These are phyloP conservation scores for Melitaea cinxia DNA, from an alignment of 1,140 invertebrate species.

Conservation along the genomic window DNA sequence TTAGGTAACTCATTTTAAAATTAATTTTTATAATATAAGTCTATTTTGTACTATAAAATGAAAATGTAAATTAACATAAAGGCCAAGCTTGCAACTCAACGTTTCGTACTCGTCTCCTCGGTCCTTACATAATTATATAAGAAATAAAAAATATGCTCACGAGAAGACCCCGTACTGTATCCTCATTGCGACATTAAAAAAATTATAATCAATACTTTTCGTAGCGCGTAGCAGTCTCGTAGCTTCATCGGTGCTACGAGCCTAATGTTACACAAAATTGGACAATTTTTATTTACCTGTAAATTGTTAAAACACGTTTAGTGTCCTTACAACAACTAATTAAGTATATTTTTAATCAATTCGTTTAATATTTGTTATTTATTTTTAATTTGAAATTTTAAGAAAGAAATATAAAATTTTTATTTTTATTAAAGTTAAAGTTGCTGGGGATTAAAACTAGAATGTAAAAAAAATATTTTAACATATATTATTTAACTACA, in stretches of 20 bases:
- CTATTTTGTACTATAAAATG: no score
- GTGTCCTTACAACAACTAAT: neutral
- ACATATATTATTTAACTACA: neutral
- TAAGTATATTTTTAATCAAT: neutral
- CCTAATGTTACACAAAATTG: constrained; percentile 43
- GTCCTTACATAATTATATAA: no score
- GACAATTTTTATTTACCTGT: constrained; percentile 37
- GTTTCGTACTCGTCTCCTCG: no score
- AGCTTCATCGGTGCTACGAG: constrained; percentile 57
- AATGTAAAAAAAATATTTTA: no score
- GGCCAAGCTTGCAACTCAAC: no score
- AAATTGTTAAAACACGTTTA: neutral
- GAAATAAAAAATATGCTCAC: no score
- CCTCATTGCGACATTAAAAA: neutral
- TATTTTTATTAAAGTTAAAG: neutral
- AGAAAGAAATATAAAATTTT: neutral
- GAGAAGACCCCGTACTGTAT: no score
- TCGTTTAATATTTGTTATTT: neutral
- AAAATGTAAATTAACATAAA: no score
- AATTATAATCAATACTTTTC: constrained; percentile 28
- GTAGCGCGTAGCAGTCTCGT: constrained; percentile 60
- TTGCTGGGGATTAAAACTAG: no score
- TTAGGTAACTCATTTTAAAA: no score
- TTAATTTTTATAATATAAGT: no score
- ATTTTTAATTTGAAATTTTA: neutral